A percentile compares a stretch with the other conserved stretches of the same genome.
These are phyloP conservation scores for Heteromyza rotundicornis DNA, from an alignment of 2,888 invertebrate species.

Conservation along the genomic window DNA sequence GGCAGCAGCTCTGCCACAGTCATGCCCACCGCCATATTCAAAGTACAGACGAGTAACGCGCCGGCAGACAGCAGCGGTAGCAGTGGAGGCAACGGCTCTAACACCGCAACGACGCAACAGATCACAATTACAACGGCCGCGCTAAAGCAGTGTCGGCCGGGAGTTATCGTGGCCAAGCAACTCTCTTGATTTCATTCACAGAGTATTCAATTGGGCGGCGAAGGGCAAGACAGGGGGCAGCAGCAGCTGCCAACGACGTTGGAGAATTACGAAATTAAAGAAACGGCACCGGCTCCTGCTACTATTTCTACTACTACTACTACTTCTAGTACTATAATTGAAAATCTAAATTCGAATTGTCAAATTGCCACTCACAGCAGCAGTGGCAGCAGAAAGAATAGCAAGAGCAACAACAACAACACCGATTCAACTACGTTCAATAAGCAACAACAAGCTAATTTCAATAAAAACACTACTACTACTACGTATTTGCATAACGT, in stretches of 20 bases:
- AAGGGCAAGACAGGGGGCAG: conserved; percentile 16
- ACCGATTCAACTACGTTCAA: background rate
- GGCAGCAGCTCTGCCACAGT: conserved; percentile 35
- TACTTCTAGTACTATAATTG: background rate
- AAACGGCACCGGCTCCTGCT: background rate
- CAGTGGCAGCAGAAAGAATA: background rate
- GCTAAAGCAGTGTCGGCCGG: conserved; percentile 78
- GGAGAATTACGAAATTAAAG: background rate
- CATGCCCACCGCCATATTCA: conserved; percentile 57
- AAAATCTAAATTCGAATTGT: no score
- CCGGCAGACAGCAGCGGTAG: background rate
- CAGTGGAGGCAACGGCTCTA: conserved; percentile 30
- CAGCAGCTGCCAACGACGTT: conserved; percentile 6
- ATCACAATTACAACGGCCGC: conserved; percentile 55
- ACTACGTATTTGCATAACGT: background rate
- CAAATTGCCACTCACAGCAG: conserved; percentile 1
- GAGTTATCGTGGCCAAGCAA: conserved; percentile 90
- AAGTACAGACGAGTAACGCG: conserved; percentile 47
- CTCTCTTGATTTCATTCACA: conserved; percentile 70
- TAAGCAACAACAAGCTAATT: background rate
- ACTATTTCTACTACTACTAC: background rate
- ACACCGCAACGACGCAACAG: conserved; percentile 26
- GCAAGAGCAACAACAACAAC: conserved; percentile 2
- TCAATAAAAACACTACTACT: background rate
- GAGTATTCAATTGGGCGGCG: conserved; percentile 28